Conservation (phyloP, 2,888 invertebrate species). For the Ernsta delagoae region DNA sequence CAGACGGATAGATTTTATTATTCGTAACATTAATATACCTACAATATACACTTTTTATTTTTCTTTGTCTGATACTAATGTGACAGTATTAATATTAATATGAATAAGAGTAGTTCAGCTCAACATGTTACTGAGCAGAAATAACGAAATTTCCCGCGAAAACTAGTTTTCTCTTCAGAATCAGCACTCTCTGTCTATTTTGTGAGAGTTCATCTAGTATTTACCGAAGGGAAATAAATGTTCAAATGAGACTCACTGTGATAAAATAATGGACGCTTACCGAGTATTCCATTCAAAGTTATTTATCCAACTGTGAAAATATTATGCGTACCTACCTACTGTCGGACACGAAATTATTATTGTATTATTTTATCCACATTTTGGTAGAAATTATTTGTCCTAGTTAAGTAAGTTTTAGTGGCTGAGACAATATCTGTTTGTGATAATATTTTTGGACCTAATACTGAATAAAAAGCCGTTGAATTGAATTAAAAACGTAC, state of each 20-base stretch:
- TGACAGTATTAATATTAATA: too few species aligned
- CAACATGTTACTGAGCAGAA: background rate
- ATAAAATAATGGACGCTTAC: constrained; percentile 15
- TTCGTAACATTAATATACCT: too few species aligned
- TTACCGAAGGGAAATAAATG: constrained; percentile 27
- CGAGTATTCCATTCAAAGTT: constrained; percentile 15
- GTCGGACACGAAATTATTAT: background rate
- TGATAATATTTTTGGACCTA: too few species aligned
- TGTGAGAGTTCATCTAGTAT: constrained; percentile 4
- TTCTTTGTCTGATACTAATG: too few species aligned
- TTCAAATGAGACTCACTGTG: constrained; percentile 19
- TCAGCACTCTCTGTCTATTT: background rate
- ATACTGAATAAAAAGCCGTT: too few species aligned
- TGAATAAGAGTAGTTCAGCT: background rate
- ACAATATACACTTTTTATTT: too few species aligned
- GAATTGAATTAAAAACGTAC: too few species aligned
- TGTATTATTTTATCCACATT: background rate
- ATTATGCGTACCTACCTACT: background rate
- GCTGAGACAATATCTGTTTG: too few species aligned
- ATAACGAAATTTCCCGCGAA: background rate
- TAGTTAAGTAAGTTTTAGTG: background rate
- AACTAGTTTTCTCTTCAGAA: background rate
- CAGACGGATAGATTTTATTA: too few species aligned
- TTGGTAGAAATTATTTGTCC: background rate
- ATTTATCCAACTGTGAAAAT: constrained; percentile 11